Conservation (phyloP, 2,888 invertebrate genomes). For the Drosophila nr. perissopoda region DNA sequence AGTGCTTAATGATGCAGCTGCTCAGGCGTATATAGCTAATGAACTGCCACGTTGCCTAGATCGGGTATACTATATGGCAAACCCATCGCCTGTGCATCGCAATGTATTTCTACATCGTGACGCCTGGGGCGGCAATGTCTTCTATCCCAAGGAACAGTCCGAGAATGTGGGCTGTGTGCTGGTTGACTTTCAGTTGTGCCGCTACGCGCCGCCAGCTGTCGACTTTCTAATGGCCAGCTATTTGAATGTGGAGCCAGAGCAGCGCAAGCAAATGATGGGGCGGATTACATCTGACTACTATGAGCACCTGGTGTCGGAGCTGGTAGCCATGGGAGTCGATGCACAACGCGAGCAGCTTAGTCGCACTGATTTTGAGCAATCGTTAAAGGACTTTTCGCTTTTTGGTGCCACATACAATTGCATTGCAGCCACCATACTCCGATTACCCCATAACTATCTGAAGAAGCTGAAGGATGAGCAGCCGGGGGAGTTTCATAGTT, state of each 20-base stretch:
- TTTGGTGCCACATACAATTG: conserved; percentile 84
- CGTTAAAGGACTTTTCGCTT: conserved; percentile 81
- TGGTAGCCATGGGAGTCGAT: conserved; percentile 74
- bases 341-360: conserved; percentile 76
- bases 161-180: conserved; percentile 69
- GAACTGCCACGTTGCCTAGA: conserved; percentile 71
- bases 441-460: conserved; percentile 82
- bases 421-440: conserved; percentile 75
- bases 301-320: conserved; percentile 65
- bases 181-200: conserved; percentile 83
- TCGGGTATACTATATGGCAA: conserved; percentile 75
- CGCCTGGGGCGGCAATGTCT: conserved; percentile 84
- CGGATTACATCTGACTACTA: conserved; percentile 68
- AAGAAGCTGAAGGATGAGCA: conserved; percentile 79
- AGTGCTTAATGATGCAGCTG: conserved; percentile 38
- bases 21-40: conserved; percentile 68
- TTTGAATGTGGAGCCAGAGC: conserved; percentile 69
- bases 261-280: conserved; percentile 53
- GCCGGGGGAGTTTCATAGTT: conserved; percentile 82
- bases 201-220: conserved; percentile 82
- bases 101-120: conserved; percentile 86
- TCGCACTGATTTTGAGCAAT: conserved; percentile 78
- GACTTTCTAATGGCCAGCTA: conserved; percentile 81
- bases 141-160: conserved; percentile 66
- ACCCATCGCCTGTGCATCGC: conserved; percentile 81